Percentiles rank a stretch among this genome's conserved stretches.
These are phyloP conservation scores for Odiellus spinosus DNA, from an alignment of 2,888 invertebrate species.

Conservation along the genomic window DNA sequence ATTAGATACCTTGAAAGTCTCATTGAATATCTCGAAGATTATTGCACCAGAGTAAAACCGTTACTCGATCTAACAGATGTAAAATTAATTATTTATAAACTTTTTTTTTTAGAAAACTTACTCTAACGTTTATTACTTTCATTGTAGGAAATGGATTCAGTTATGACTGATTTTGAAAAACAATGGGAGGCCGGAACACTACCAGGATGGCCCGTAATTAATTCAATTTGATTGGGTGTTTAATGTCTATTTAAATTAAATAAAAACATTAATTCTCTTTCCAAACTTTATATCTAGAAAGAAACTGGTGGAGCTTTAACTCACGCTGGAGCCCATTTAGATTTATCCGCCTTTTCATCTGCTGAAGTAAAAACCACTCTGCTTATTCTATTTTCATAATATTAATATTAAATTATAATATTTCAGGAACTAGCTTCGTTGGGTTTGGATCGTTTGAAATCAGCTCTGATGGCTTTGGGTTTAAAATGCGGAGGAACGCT, in stretches of 20 bases:
- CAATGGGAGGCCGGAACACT: slow-evolving; percentile 81
- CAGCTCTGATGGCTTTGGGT: slow-evolving; percentile 87
- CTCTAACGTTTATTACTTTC: slow-evolving; percentile 2
- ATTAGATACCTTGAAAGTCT: slow-evolving; percentile 57
- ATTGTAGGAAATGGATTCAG: slow-evolving; percentile 50
- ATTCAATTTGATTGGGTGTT: neutral
- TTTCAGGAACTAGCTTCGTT: slow-evolving; percentile 72
- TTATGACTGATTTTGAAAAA: slow-evolving; percentile 59
- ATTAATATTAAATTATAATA: neutral
- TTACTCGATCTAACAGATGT: slow-evolving; percentile 56
- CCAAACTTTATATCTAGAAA: slow-evolving; percentile 40
- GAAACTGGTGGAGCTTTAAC: slow-evolving; percentile 71
- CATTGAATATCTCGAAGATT: slow-evolving; percentile 69
- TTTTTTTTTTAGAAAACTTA: slow-evolving; percentile 2
- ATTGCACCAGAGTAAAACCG: slow-evolving; percentile 66
- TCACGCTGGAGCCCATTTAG: slow-evolving; percentile 88
- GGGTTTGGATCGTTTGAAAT: slow-evolving; percentile 90
- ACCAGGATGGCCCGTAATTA: slow-evolving; percentile 77
- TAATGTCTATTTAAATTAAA: too few relatives aligned
- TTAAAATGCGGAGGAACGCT: slow-evolving; percentile 96
- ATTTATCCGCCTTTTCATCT: slow-evolving; percentile 93
- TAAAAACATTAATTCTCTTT: neutral
- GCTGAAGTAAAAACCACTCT: slow-evolving; percentile 43
- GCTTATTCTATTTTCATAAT: neutral
- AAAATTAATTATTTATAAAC: slow-evolving; percentile 11